Evolutionary conservation across 2,797 vertebrate species (phyloP).

Genomic region (Girardinus metallicus): DNA sequence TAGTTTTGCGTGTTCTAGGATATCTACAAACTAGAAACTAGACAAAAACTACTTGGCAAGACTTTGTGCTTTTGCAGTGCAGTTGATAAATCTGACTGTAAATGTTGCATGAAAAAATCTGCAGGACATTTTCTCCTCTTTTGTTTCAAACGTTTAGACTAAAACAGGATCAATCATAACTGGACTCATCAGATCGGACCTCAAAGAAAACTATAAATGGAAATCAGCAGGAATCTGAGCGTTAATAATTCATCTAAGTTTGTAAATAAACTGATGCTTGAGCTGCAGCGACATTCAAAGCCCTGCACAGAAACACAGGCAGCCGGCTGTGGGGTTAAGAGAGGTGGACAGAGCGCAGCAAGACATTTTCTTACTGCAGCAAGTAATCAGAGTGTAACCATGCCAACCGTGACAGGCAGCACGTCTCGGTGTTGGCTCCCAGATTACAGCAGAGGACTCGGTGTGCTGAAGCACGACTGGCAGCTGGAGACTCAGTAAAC

Average conservation of each 20-base stretch:
- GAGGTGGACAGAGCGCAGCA: slow-evolving; percentile 15
- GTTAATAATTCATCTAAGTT: not conserved
- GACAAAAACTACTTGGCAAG: too few relatives aligned
- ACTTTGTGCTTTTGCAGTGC: too few relatives aligned
- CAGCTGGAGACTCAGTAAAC: slow-evolving; percentile 3
- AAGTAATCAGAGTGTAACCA: slow-evolving; percentile 30
- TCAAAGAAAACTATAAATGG: not conserved
- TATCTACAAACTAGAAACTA: too few relatives aligned
- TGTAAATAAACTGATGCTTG: not conserved
- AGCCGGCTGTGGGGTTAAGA: slow-evolving; percentile 17
- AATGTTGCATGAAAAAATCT: not conserved
- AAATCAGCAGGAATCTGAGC: too few relatives aligned
- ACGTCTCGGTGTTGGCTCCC: not conserved
- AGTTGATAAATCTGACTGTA: not conserved
- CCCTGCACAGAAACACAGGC: slow-evolving; percentile 49
- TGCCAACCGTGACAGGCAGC: slow-evolving; percentile 29
- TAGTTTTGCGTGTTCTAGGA: too few relatives aligned
- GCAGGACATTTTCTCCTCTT: not conserved
- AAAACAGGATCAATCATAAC: not conserved
- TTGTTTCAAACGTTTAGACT: not conserved
- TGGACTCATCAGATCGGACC: not conserved
- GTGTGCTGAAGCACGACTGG: not conserved
- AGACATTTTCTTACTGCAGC: slow-evolving; percentile 44
- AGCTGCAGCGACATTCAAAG: slow-evolving; percentile 37
- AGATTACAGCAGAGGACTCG: not conserved